Percentiles rank a stretch among this genome's conserved stretches.
Evolutionary conservation across 2,113 vertebrate genomes (phyloP).

Genomic region (Stictonetta naevosa): DNA sequence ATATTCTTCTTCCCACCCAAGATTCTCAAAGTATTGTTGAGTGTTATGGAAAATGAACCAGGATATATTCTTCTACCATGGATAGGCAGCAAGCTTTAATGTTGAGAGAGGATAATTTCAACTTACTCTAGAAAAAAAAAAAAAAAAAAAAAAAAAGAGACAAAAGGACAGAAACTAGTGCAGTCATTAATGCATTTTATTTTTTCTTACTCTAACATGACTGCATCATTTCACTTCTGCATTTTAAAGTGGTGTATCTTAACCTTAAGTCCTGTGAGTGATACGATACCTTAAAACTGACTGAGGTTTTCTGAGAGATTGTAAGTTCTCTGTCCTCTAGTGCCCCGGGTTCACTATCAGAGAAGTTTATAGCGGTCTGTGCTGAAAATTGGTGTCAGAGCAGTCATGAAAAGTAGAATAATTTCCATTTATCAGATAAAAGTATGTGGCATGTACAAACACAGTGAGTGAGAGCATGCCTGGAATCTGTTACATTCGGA

Average conservation of each 20-base stretch:
- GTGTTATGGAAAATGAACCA: neutral
- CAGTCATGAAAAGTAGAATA: neutral
- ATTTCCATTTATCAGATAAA: neutral
- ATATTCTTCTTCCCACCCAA: neutral
- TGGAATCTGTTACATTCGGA: neutral
- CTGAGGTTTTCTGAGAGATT: neutral
- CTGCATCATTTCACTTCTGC: neutral
- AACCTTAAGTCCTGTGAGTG: neutral
- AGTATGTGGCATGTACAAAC: neutral
- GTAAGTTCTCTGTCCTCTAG: neutral
- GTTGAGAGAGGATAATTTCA: neutral
- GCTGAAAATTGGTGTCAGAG: neutral
- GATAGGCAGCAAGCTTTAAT: neutral
- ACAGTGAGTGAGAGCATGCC: neutral
- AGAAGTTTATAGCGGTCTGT: neutral
- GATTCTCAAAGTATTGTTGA: neutral
- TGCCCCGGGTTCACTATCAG: neutral
- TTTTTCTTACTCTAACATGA: neutral
- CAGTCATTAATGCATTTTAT: neutral
- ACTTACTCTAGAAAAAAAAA: neutral
- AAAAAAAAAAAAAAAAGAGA: too few species aligned
- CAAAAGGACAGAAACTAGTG: neutral
- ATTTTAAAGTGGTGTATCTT: neutral
- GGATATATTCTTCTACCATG: neutral
- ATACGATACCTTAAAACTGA: too few species aligned